Evolutionary conservation across 2,797 vertebrate genomes (phyloP).

Genomic region (Danio tinwini): DNA sequence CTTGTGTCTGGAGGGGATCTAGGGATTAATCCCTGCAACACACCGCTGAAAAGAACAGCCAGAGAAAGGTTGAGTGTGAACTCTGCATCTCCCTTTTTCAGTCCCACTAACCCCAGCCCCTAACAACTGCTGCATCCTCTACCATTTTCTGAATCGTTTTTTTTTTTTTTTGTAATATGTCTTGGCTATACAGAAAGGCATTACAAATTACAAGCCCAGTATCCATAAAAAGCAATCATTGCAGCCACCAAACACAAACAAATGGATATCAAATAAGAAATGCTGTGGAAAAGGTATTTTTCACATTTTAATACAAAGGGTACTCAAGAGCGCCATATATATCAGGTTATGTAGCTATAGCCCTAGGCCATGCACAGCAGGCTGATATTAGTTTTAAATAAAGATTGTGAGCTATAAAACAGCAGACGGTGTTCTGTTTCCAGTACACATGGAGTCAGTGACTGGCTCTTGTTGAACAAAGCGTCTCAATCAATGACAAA

Average conservation of each 20-base stretch:
- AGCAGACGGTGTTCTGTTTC: slow-evolving; percentile 75
- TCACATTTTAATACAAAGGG: slow-evolving; percentile 84
- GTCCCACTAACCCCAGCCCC: slow-evolving; percentile 36
- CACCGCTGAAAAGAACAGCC: slow-evolving; percentile 71
- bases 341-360: slow-evolving; percentile 82
- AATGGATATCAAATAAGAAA: slow-evolving; percentile 75
- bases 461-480: slow-evolving; percentile 74
- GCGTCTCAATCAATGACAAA: slow-evolving; percentile 92
- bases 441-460: slow-evolving; percentile 75
- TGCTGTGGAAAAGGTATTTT: slow-evolving; percentile 81
- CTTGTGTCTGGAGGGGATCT: slow-evolving; percentile 79
- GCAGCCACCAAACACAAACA: slow-evolving; percentile 67
- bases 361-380: slow-evolving; percentile 82
- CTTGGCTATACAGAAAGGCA: slow-evolving; percentile 72
- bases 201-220: slow-evolving; percentile 77
- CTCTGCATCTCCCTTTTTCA: slow-evolving; percentile 14
- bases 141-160: slow-evolving; percentile 67
- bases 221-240: slow-evolving; percentile 80
- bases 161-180: slow-evolving; percentile 81
- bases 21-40: slow-evolving; percentile 65
- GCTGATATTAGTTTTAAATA: slow-evolving; percentile 91
- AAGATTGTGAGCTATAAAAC: slow-evolving; percentile 87
- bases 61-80: slow-evolving; percentile 76
- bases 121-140: slow-evolving; percentile 65
- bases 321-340: slow-evolving; percentile 78